Evolutionary conservation across 2,888 invertebrate species (phyloP), one percentile per base, ranked within the genome.

Genomic region (Gnatocerus cornutus): DNA sequence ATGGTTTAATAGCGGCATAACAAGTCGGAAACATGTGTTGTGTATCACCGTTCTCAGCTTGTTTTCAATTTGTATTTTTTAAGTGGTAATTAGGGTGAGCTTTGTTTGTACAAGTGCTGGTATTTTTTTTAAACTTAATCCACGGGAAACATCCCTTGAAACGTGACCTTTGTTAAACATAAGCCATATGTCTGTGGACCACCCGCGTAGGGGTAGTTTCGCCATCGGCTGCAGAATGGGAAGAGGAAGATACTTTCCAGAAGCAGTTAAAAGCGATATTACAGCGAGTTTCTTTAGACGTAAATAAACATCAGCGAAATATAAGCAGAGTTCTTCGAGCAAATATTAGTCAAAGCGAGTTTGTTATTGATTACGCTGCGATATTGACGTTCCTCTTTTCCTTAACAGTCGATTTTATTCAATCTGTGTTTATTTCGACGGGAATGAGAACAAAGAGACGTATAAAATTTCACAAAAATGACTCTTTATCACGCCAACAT

Each of bases 291-390:
- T 71, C 74, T 69, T 71, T 46, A 48, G 71, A 74, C 68, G 71
- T 74, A 75, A 76, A 76, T 76, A 76, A 77, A 77, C 77, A 76
- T 45, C 67, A 59, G 56, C 73, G 72, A 73, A 76, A 74, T 74
- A 74, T 74, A 74, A 73, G 74, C 75, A 74, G 73, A 75, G 72
- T 74, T 75, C 77, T 74, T 75, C 72, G 73, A 74, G 76, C 74
- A 78, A 77, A 76, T 77, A 76, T 77, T 75, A 76, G 77, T 72
- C 73, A 74, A 76, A 77, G 75, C 74, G 68, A 73, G 75, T 73
- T 68, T 71, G 73, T 73, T 76, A 78, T 78, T 77, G 78, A 78
- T 78, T 75, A 74, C 73, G 71, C 55, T 74, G 71, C 72, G 71
- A 76, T 76, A 77, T 75, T 75, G 75, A 74, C 68, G 73, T 64